Conservation (phyloP, 2,888 invertebrate species). For the Drosophila atroscutellata region DNA sequence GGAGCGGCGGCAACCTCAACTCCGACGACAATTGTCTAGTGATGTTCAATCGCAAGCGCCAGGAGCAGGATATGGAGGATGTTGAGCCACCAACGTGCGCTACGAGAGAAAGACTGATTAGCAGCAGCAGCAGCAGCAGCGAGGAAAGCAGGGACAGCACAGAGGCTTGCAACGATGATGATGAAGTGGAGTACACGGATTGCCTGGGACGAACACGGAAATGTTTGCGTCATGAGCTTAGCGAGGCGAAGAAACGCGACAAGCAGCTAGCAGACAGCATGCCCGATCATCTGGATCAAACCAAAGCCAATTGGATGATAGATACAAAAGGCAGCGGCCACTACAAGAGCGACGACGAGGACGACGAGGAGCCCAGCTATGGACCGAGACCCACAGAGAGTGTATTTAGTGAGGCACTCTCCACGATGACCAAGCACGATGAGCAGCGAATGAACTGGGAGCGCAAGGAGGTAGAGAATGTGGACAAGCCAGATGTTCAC, state of each 20-base stretch:
- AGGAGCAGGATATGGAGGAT: slow-evolving; percentile 59
- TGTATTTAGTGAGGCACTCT: slow-evolving; percentile 83
- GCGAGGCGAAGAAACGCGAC: slow-evolving; percentile 88
- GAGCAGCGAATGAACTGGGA: slow-evolving; percentile 95
- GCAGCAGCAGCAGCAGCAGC: slow-evolving; percentile 81
- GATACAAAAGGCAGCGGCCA: slow-evolving; percentile 70
- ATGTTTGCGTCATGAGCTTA: slow-evolving; percentile 92
- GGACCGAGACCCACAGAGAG: slow-evolving; percentile 84
- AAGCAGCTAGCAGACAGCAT: slow-evolving; percentile 83
- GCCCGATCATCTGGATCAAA: slow-evolving; percentile 83
- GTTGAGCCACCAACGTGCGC: not conserved
- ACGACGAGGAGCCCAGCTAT: slow-evolving; percentile 68
- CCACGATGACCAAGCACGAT: slow-evolving; percentile 87
- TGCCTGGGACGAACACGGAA: slow-evolving; percentile 94
- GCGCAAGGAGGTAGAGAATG: slow-evolving; percentile 90
- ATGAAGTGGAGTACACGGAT: slow-evolving; percentile 95
- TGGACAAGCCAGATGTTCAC: slow-evolving; percentile 91
- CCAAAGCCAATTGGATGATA: slow-evolving; percentile 84
- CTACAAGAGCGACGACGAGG: slow-evolving; percentile 61
- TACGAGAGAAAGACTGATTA: slow-evolving; percentile 13
- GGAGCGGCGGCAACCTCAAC: slow-evolving; percentile 83
- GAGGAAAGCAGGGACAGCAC: slow-evolving; percentile 71
- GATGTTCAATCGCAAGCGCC: slow-evolving; percentile 84
- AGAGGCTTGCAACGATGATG: slow-evolving; percentile 85
- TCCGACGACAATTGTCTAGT: slow-evolving; percentile 84